These are phyloP conservation scores for Sarcophilus harrisii DNA, from an alignment of 2,797 vertebrate genomes.

Conservation along the genomic window DNA sequence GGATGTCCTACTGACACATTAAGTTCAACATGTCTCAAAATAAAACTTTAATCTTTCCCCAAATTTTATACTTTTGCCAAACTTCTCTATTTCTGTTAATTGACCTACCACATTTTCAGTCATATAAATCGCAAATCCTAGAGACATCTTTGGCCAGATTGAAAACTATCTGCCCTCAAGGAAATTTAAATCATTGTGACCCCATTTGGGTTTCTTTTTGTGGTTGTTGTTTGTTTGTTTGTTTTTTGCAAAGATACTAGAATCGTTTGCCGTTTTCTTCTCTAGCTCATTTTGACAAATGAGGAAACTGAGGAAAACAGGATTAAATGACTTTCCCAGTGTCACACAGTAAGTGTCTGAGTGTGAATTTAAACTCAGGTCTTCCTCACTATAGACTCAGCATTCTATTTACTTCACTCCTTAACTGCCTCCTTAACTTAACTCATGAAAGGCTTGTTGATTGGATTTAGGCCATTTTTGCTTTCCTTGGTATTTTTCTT, in stretches of 20 bases:
- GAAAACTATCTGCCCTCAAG: neutral
- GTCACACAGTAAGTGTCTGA: neutral
- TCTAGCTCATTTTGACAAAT: neutral
- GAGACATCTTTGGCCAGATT: neutral
- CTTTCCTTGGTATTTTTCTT: neutral
- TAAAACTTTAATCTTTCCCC: neutral
- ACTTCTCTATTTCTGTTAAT: neutral
- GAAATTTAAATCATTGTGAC: neutral
- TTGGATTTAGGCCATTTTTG: neutral
- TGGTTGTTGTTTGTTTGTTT: no score
- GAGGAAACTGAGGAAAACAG: neutral
- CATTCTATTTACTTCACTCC: no score
- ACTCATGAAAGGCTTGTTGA: neutral
- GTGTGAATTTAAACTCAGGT: neutral
- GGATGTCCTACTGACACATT: neutral
- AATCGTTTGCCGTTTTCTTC: neutral
- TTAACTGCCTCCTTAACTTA: neutral
- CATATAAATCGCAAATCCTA: neutral
- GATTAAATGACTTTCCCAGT: neutral
- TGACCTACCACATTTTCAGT: neutral
- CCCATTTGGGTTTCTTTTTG: neutral
- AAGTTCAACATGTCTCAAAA: neutral
- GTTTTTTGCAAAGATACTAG: neutral
- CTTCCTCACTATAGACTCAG: neutral
- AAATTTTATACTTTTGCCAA: neutral